Conservation (phyloP, 2,888 invertebrate species). For the Hemithea aestivaria region DNA sequence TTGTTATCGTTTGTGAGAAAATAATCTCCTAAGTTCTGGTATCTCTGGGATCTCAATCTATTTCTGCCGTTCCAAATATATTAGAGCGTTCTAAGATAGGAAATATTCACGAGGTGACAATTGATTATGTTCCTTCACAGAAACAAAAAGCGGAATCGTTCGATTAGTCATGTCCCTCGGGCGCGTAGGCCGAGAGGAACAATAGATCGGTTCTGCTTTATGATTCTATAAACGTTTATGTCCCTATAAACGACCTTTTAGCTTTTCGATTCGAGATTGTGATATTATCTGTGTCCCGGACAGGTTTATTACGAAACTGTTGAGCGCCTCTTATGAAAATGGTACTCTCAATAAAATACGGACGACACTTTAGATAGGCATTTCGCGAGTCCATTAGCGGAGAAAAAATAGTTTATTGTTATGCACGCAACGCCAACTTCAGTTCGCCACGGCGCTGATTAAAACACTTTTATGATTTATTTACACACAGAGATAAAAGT, state of each 20-base stretch:
- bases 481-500: constrained; percentile 26
- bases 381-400: constrained; percentile 34
- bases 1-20: no score
- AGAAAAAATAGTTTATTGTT: constrained; percentile 25
- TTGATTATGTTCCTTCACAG: constrained; percentile 64
- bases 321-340: constrained; percentile 52
- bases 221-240: constrained; percentile 78
- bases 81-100: constrained; percentile 62
- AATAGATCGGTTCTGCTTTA: constrained; percentile 75
- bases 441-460: constrained; percentile 22
- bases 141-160: constrained; percentile 72
- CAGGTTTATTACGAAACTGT: constrained; percentile 66
- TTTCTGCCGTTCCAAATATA: constrained; percentile 69
- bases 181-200: constrained; percentile 69
- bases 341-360: constrained; percentile 34
- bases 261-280: constrained; percentile 67
- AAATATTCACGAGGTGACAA: constrained; percentile 72
- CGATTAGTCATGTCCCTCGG: constrained; percentile 71
- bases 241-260: constrained; percentile 71
- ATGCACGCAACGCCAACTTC: constrained; percentile 15
- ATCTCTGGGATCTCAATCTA: no score
- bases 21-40: no score
- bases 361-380: constrained; percentile 32
- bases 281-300: constrained; percentile 62
- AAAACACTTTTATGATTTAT: constrained; percentile 29